These are phyloP conservation scores for Pangasianodon gigas DNA, from an alignment of 2,113 vertebrate species.

Conservation along the genomic window DNA sequence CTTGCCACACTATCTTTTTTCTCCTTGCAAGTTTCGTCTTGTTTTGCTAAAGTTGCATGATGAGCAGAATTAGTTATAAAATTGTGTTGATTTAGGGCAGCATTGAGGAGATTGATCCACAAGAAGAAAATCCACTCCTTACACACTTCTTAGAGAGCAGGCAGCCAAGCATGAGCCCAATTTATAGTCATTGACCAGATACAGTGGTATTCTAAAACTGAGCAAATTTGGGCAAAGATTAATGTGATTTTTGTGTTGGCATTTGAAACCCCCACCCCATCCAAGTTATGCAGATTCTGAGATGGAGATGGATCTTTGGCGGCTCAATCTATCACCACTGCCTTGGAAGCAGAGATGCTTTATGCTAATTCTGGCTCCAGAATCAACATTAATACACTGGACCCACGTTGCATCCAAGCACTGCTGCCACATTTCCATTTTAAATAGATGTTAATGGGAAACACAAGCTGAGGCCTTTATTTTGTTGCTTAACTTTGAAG, in stretches of 20 bases:
- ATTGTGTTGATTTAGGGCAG: conserved; percentile 48
- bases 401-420: conserved; percentile 10
- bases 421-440: conserved; percentile 49
- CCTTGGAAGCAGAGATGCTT: conserved; percentile 28
- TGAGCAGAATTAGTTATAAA: conserved; percentile 45
- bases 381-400: conserved; percentile 42
- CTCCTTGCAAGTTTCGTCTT: conserved; percentile 36
- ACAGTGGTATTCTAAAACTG: conserved; percentile 18
- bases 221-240: conserved; percentile 37
- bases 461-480: not conserved
- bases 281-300: conserved; percentile 25
- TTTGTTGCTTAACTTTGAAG: conserved; percentile 47
- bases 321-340: conserved; percentile 40
- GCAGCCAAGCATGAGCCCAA: not conserved
- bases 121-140: conserved; percentile 4
- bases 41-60: conserved; percentile 45
- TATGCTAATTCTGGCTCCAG: conserved; percentile 48
- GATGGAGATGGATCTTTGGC: conserved; percentile 41
- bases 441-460: conserved; percentile 52
- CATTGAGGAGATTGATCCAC: conserved; percentile 27
- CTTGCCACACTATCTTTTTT: conserved; percentile 17
- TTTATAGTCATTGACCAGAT: conserved; percentile 29
- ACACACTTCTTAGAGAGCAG: not conserved
- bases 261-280: conserved; percentile 5
- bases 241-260: conserved; percentile 35